Base-by-base conservation (phyloP, 2,888 invertebrate species). In the Thymelicus sylvestris region DNA sequence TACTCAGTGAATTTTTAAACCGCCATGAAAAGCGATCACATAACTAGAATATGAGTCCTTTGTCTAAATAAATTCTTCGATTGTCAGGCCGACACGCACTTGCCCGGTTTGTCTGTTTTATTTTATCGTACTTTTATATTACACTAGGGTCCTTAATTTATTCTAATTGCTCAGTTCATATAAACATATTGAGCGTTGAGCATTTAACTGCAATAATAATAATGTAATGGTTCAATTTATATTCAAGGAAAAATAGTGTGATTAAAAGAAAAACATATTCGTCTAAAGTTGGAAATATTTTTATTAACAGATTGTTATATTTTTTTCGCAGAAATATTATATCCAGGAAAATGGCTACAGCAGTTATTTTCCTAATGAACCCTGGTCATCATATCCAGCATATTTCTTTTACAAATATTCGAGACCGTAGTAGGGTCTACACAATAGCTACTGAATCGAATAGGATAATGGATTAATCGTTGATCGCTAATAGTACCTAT, bases 281-380 rank as follows among this genome's bases (percentile, higher is more conserved):
- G 31, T 48, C 38, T 80, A 80, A 81, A 82, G 83, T 86, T 91
- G 87, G 83, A 76, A 89, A 86, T 86, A 86, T 89, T 92, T 91
- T 91, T 91, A 90, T 90, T 91, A 93, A 93, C 92, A 91, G 85
- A 82, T 89, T 79, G 74, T 88, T 86, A 89, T 89, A 88, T 84
- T 84, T 87, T 31, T 84, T 85, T 84, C 81, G 82, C 81, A 84
- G 81, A 81, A 82, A 82, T 83, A 81, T 74, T 78, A 75, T 76
- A 75, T 74, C 73, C 76, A 67, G 63, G 61, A 73, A 12, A 69
- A 73, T 72, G 64, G 71, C 74, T 70, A 75, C 75, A 72, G 72
- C 69, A 48, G 66, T 74, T 72, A 64, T 68, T 70, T 71, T 63
- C 4, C 31, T 3, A 73, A 57, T 47, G 55, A 63, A 47, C 38